A percentile compares a stretch with the other conserved stretches of the same genome.
These are phyloP conservation scores for Oxyruncus cristatus DNA, from an alignment of 2,113 vertebrate species.

Conservation along the genomic window DNA sequence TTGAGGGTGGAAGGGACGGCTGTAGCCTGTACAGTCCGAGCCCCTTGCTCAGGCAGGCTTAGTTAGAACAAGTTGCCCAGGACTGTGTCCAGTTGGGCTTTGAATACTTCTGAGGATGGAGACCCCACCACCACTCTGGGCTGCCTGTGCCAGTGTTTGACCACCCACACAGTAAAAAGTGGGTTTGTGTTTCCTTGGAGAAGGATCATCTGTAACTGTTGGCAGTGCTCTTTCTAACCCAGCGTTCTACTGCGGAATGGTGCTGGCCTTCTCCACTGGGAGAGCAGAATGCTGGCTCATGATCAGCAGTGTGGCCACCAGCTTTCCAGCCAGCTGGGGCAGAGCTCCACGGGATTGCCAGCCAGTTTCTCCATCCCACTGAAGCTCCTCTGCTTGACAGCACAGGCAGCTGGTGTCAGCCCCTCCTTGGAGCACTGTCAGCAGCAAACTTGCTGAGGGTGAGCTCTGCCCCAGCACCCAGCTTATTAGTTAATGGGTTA, in stretches of 20 bases:
- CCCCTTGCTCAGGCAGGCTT: not conserved
- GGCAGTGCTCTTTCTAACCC: not conserved
- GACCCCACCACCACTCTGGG: not conserved
- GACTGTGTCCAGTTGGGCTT: not conserved
- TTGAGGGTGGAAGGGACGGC: not conserved
- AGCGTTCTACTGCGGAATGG: not conserved
- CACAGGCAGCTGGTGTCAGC: not conserved
- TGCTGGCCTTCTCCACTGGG: not conserved
- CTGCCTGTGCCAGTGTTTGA: no score
- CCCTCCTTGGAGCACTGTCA: not conserved
- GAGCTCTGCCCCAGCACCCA: not conserved
- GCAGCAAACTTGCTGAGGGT: not conserved
- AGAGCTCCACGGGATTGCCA: not conserved
- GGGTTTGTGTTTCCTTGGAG: not conserved
- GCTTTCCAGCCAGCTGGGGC: not conserved
- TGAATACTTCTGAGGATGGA: not conserved
- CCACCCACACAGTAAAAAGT: not conserved
- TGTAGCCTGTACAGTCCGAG: not conserved
- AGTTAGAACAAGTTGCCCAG: not conserved
- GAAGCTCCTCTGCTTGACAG: not conserved
- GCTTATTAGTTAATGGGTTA: not conserved
- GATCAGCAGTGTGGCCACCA: not conserved
- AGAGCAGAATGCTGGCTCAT: not conserved
- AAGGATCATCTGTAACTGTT: not conserved
- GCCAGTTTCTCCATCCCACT: not conserved